phyloP scores from a whole-genome alignment of 2,888 invertebrate species.

The Acanthosepion lycidas region DNA sequence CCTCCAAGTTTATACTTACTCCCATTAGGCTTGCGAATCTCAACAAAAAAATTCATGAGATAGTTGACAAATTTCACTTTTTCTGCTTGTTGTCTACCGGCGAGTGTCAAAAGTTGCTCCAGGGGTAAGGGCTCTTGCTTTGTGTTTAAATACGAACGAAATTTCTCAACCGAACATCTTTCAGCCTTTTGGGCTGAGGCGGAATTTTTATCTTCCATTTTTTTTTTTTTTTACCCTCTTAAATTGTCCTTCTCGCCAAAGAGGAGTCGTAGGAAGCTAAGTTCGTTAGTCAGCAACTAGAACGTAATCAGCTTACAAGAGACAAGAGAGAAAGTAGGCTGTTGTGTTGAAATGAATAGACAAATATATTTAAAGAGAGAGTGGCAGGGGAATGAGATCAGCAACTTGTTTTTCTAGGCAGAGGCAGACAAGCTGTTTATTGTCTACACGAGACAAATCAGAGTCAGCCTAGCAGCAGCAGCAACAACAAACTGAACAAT shows the following conservation, averaged over 20 bases:
- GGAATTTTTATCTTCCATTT: not conserved
- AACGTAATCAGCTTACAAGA: not conserved
- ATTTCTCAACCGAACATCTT: not conserved
- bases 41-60: slow-evolving; percentile 47
- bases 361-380: not conserved
- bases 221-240: too few relatives aligned
- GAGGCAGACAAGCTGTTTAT: slow-evolving; percentile 18
- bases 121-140: not conserved
- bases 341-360: not conserved
- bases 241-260: not conserved
- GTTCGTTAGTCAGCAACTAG: too few relatives aligned
- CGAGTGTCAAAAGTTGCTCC: not conserved
- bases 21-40: slow-evolving; percentile 42
- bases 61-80: not conserved
- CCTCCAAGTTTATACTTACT: slow-evolving; percentile 48
- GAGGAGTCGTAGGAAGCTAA: too few relatives aligned
- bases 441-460: slow-evolving; percentile 22
- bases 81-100: not conserved
- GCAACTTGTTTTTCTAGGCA: not conserved
- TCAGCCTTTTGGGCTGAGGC: not conserved
- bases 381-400: not conserved
- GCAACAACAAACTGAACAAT: not conserved
- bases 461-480: not conserved
- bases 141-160: not conserved
- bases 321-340: not conserved